Percentiles rank a stretch among this genome's conserved stretches.
Conservation (phyloP, 2,797 vertebrate species). For the Knipowitschia caucasica region DNA sequence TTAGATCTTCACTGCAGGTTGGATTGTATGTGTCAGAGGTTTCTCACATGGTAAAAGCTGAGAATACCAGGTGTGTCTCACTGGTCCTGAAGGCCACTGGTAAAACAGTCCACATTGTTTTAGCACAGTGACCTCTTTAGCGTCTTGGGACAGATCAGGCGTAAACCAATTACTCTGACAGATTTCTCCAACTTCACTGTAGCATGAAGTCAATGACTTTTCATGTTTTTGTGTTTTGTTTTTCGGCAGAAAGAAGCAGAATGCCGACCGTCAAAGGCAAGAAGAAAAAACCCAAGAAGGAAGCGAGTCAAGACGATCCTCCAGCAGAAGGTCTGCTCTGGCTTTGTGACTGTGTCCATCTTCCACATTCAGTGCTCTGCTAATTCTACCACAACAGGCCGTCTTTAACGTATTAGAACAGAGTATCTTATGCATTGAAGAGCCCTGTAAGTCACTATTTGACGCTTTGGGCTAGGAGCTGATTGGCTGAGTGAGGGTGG, state of each 20-base stretch:
- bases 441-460: too few relatives aligned
- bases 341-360: not conserved
- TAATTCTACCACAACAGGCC: too few relatives aligned
- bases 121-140: not conserved
- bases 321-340: slow-evolving; percentile 43
- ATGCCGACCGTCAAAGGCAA: slow-evolving; percentile 85
- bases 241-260: slow-evolving; percentile 21
- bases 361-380: too few relatives aligned
- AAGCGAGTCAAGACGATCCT: slow-evolving; percentile 76
- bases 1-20: too few relatives aligned
- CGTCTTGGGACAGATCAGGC: not conserved
- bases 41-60: not conserved
- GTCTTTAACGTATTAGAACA: not conserved
- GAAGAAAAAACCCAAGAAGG: slow-evolving; percentile 87
- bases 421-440: too few relatives aligned
- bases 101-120: not conserved
- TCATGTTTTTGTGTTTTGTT: not conserved
- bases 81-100: too few relatives aligned
- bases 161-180: slow-evolving; percentile 2
- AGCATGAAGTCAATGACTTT: not conserved
- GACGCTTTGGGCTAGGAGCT: too few relatives aligned
- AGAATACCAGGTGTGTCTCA: too few relatives aligned
- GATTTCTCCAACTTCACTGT: not conserved
- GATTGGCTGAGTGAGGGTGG: too few relatives aligned
- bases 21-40: too few relatives aligned